phyloP scores from a whole-genome alignment of 2,888 invertebrate species.

The Orthosia gothica region DNA sequence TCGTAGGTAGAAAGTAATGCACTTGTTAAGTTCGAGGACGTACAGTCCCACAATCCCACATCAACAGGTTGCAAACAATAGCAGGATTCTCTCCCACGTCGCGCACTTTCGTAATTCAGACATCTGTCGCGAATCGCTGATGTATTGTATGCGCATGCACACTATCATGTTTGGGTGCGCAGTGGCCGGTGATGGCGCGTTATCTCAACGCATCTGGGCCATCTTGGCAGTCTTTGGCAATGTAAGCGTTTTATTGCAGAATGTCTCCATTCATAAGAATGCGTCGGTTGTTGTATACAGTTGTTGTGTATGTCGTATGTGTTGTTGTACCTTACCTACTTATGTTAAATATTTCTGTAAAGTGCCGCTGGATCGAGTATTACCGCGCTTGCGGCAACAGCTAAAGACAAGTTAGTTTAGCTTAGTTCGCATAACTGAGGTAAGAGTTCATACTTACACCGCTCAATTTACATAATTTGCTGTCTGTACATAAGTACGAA shows the following conservation, averaged over 20 bases:
- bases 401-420: not conserved
- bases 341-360: conserved; percentile 1
- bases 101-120: conserved; percentile 78
- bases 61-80: conserved; percentile 66
- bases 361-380: not conserved
- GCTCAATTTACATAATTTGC: not conserved
- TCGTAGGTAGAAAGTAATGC: conserved; percentile 74
- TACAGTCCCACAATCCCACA: conserved; percentile 54
- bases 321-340: not conserved
- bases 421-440: not conserved
- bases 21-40: conserved; percentile 72
- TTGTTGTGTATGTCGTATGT: not conserved
- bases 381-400: not conserved
- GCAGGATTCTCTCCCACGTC: conserved; percentile 67
- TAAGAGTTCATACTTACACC: not conserved
- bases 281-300: not conserved
- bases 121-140: conserved; percentile 83
- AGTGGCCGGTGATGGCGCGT: conserved; percentile 64
- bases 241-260: conserved; percentile 51
- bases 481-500: no score
- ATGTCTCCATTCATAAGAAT: conserved; percentile 44
- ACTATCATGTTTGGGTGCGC: conserved; percentile 69
- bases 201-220: conserved; percentile 66
- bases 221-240: conserved; percentile 52
- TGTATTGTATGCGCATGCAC: conserved; percentile 81